Percentiles rank a stretch among this genome's conserved stretches.
These are phyloP conservation scores for Leucoraja erinaceus DNA, from an alignment of 2,113 vertebrate genomes.

Conservation along the genomic window DNA sequence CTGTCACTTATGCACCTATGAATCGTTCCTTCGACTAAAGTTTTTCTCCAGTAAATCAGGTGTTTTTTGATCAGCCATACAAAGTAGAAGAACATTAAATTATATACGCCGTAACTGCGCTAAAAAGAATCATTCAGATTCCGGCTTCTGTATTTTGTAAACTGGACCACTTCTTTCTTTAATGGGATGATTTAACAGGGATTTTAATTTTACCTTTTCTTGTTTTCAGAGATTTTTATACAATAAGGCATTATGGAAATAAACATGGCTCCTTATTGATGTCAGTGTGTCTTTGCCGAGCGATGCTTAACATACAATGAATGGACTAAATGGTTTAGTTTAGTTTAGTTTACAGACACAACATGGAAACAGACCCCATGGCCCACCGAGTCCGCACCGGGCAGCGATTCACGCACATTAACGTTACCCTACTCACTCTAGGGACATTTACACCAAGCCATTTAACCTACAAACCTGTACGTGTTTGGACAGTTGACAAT, in stretches of 20 bases:
- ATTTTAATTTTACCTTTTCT: neutral
- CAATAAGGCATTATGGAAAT: slow-evolving; percentile 1
- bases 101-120: neutral
- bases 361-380: too few relatives aligned
- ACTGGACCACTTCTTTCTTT: neutral
- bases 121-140: neutral
- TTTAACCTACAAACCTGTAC: too few relatives aligned
- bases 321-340: neutral
- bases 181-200: neutral
- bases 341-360: too few relatives aligned
- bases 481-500: too few relatives aligned
- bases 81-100: neutral
- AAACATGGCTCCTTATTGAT: neutral
- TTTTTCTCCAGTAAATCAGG: neutral
- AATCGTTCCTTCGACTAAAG: neutral
- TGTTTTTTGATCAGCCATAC: neutral
- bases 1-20: too few relatives aligned
- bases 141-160: neutral
- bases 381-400: too few relatives aligned
- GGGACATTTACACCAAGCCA: too few relatives aligned
- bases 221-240: neutral
- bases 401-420: too few relatives aligned
- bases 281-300: neutral
- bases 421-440: too few relatives aligned
- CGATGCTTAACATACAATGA: neutral